phyloP scores from a whole-genome alignment of 2,888 invertebrate species.

The Cerastis leucographa region DNA sequence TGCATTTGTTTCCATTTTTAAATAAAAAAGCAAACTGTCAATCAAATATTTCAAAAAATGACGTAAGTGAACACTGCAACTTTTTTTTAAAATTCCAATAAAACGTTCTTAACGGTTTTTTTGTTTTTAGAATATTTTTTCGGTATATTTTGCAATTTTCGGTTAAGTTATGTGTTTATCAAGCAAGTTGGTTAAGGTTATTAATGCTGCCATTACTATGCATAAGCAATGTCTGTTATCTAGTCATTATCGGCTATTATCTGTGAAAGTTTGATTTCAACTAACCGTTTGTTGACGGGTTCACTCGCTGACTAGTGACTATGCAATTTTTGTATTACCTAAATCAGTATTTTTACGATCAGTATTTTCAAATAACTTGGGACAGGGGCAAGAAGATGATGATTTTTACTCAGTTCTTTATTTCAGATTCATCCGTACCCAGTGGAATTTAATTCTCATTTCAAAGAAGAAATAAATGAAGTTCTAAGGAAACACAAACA shows the following conservation, averaged over 20 bases:
- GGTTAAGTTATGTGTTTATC: slow-evolving; percentile 6
- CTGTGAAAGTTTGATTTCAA: slow-evolving; percentile 41
- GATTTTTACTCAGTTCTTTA: not conserved
- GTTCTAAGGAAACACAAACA: slow-evolving; percentile 44
- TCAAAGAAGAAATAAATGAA: not conserved
- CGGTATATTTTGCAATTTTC: not conserved
- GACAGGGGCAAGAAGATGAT: no score
- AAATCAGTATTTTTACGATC: no score
- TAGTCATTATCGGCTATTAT: slow-evolving; percentile 59
- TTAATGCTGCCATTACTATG: slow-evolving; percentile 35
- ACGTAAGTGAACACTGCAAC: not conserved
- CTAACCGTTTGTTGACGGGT: slow-evolving; percentile 29
- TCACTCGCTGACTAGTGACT: slow-evolving; percentile 18
- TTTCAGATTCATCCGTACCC: not conserved
- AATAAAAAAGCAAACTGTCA: not conserved
- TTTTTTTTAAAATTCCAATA: not conserved
- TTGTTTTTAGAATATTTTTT: not conserved
- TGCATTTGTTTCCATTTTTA: slow-evolving; percentile 44
- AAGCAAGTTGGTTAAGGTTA: slow-evolving; percentile 30
- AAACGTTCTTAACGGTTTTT: not conserved
- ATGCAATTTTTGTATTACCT: not conserved
- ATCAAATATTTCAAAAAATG: not conserved
- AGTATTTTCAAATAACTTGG: no score
- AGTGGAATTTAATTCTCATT: not conserved
- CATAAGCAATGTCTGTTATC: slow-evolving; percentile 54